Conservation (phyloP, 2,113 vertebrate genomes). For the Vidua chalybeata region DNA sequence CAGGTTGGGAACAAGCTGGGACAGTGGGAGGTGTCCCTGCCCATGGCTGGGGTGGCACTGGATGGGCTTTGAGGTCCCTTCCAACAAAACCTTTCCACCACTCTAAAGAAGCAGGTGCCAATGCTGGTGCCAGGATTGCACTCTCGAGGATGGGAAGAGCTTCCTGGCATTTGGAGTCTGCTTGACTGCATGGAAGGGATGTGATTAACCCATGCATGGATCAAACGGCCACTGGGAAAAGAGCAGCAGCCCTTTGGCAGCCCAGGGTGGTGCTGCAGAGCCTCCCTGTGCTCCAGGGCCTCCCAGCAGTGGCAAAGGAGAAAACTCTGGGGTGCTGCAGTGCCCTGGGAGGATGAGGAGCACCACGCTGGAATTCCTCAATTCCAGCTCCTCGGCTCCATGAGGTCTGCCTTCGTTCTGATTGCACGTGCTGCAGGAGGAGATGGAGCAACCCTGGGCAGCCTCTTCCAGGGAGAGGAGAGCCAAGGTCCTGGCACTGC, state of each 20-base stretch:
- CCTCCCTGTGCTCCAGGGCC: fast-evolving
- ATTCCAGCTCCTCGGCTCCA: neutral
- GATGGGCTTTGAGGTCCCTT: fast-evolving
- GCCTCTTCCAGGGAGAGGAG: neutral
- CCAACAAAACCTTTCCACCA: neutral
- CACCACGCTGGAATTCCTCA: neutral
- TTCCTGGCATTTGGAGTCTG: neutral
- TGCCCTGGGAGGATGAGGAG: neutral
- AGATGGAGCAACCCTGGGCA: neutral
- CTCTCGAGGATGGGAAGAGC: neutral
- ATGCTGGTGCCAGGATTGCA: fast-evolving
- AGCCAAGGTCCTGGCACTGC: neutral
- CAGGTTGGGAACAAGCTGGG: fast-evolving
- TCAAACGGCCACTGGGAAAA: fast-evolving
- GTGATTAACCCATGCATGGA: fast-evolving
- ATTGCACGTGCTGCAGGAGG: neutral
- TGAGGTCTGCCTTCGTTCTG: neutral
- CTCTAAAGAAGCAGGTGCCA: neutral
- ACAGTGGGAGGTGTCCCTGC: neutral
- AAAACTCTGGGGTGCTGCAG: neutral
- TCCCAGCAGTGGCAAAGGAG: neutral
- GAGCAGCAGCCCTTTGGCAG: neutral
- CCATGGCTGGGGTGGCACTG: neutral
- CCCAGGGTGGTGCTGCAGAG: neutral
- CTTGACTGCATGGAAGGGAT: fast-evolving